Evolutionary conservation across 2,797 vertebrate species (phyloP).

Genomic region (Eulemur mongoz): DNA sequence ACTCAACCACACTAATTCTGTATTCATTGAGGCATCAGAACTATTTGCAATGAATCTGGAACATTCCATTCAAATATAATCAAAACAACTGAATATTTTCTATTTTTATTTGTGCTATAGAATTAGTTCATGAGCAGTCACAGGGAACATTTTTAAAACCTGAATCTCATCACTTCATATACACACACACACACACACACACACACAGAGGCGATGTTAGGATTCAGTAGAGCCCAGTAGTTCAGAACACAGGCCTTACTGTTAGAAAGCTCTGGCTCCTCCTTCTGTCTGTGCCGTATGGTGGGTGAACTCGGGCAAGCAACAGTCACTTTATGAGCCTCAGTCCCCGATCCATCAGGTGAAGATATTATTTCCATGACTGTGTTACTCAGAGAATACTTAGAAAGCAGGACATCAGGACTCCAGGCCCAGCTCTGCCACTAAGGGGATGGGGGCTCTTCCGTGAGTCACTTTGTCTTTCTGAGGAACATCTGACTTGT

Average conservation of each 20-base stretch:
- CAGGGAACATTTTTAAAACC: neutral
- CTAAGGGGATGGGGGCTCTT: neutral
- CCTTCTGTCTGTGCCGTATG: neutral
- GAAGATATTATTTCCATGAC: neutral
- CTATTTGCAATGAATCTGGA: neutral
- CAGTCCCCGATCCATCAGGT: neutral
- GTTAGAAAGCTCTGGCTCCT: neutral
- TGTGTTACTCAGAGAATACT: neutral
- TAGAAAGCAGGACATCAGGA: neutral
- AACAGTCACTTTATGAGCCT: neutral
- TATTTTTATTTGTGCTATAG: neutral
- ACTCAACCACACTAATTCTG: neutral
- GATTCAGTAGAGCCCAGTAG: neutral
- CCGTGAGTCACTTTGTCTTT: neutral
- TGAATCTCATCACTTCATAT: neutral
- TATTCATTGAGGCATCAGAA: neutral
- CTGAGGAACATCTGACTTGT: neutral
- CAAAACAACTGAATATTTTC: neutral
- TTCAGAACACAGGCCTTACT: neutral
- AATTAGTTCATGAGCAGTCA: neutral
- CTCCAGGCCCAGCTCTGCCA: neutral
- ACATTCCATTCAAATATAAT: neutral
- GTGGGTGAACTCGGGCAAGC: neutral
- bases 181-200: neutral
- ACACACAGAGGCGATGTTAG: neutral